Evolutionary conservation across 2,888 invertebrate genomes (phyloP), one percentile per base, ranked within the genome.

Genomic region (Eristalis tenax): DNA sequence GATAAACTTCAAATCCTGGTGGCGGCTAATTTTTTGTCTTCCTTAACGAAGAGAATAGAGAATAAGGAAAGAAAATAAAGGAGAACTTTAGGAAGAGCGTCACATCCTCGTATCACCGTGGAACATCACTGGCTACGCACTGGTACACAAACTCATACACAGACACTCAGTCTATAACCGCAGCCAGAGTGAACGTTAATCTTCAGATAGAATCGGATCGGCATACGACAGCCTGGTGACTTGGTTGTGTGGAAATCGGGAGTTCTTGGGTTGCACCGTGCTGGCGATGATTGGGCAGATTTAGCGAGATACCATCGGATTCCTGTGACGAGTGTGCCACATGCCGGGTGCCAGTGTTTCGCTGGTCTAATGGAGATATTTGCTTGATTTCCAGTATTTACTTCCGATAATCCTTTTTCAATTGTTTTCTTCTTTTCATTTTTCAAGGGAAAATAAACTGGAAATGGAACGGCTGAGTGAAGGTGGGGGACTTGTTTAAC

Each of bases 331-430:
- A 74, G 78, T 63, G 50, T 79, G 85, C 64, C 82, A 77, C 76
- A 77, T 82, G 82, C 71, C 65, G 77, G 78, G 69, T 74, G 69
- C 23, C 56, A 43, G 82, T 76, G 23, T 80, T 63, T 50, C 40
- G 73, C 50, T 64, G 50, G 50, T 73, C 71, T 83, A 76, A 83
- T 87, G 71, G 83, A 87, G 83, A 83, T 87, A 76, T 83, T 76
- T 74, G 56, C 59, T 64, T 59, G 71, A 78, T 76, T 73, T 83
- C 73, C 64, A 57, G 75, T 76, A 83, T 80, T 87, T 83, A 83
- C 87, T 87, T 83, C 75, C 79, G 73, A 87, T 87, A 87, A 87
- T 79, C 87, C 87, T 83, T 87, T 87, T 87, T 69, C 83, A 80
- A 80, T 83, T 83, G 79, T 78, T 80, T 80, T 64, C 22, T 26